phyloP scores from a whole-genome alignment of 2,797 vertebrate species.

The Peromyscus aztecus region DNA sequence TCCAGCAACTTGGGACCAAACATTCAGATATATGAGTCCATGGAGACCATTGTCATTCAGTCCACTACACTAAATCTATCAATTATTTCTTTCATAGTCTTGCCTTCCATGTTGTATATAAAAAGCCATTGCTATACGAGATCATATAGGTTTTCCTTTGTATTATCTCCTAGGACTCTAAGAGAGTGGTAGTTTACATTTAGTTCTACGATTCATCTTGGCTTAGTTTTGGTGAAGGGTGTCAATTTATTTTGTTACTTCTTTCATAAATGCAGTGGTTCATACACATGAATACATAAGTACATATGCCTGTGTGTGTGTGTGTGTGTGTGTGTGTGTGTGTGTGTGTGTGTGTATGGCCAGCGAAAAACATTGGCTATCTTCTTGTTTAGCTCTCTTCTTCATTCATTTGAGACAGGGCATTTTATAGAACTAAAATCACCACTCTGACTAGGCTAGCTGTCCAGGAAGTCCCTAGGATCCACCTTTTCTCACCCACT shows the following conservation, averaged over 20 bases:
- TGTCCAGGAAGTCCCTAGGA: neutral
- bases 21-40: neutral
- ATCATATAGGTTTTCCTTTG: neutral
- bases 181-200: neutral
- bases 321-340: neutral
- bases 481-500: neutral
- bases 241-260: neutral
- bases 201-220: neutral
- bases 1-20: too few relatives aligned
- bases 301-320: too few relatives aligned
- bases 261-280: neutral
- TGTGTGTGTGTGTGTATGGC: fast-evolving
- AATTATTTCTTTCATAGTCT: neutral
- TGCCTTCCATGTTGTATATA: neutral
- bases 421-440: neutral
- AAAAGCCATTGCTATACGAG: neutral
- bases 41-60: neutral
- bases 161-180: neutral
- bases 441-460: neutral
- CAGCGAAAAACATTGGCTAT: neutral
- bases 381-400: neutral
- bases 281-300: neutral
- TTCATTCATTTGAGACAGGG: neutral
- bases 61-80: neutral
- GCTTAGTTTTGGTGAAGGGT: neutral